A percentile compares a stretch with the other conserved stretches of the same genome.
Conservation (phyloP, 2,888 invertebrate species). For the Drosophila lacicola region DNA sequence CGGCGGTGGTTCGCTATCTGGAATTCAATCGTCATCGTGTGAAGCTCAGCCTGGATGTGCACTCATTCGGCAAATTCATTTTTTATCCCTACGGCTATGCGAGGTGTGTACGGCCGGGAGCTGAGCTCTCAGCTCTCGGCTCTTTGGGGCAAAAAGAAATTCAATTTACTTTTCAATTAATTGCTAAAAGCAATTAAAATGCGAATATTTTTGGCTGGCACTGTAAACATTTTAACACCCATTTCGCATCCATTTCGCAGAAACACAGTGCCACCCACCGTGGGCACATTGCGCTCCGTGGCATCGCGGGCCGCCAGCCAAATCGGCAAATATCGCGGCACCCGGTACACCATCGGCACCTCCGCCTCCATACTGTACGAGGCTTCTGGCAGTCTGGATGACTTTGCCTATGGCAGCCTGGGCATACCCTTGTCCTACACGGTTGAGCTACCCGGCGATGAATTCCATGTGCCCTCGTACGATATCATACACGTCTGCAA, state of each 20-base stretch:
- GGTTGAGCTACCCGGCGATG: constrained; percentile 88
- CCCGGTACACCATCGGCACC: constrained; percentile 86
- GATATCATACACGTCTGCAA: constrained; percentile 84
- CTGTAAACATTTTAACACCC: constrained; percentile 42
- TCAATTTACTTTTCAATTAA: constrained; percentile 82
- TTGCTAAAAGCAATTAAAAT: constrained; percentile 78
- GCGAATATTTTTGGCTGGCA: constrained; percentile 59
- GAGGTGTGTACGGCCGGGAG: constrained; percentile 65
- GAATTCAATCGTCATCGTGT: constrained; percentile 83
- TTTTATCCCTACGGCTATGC: constrained; percentile 85
- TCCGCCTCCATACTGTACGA: constrained; percentile 86
- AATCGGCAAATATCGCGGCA: constrained; percentile 84
- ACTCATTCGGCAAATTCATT: constrained; percentile 85
- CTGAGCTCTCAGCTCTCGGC: not conserved
- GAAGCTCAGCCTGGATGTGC: constrained; percentile 84
- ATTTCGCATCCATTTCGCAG: constrained; percentile 51
- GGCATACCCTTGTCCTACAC: constrained; percentile 88
- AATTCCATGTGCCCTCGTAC: constrained; percentile 82
- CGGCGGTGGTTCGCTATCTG: constrained; percentile 82
- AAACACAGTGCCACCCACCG: constrained; percentile 81
- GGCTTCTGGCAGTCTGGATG: constrained; percentile 88
- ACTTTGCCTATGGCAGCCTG: constrained; percentile 87
- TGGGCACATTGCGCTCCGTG: constrained; percentile 81
- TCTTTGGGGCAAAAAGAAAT: constrained; percentile 54
- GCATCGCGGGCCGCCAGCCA: constrained; percentile 83